phyloP scores from a whole-genome alignment of 2,113 vertebrate genomes.

The Pyrgilauda ruficollis region DNA sequence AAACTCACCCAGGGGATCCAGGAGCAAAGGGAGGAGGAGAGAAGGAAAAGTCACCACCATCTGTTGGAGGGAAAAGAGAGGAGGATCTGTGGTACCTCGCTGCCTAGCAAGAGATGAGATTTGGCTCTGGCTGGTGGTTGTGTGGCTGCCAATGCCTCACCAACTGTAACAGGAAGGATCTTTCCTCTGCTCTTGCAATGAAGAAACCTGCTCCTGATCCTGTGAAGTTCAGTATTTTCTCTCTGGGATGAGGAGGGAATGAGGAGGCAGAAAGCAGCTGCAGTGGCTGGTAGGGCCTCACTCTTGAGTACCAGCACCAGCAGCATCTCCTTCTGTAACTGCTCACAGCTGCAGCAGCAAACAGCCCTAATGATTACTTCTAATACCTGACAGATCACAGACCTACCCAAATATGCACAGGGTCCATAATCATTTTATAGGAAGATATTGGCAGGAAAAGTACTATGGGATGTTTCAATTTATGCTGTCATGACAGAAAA shows the following conservation, averaged over 20 bases:
- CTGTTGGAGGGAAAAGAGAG: not conserved
- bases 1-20: accelerated
- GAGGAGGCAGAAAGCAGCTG: not conserved
- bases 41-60: not conserved
- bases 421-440: not conserved
- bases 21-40: not conserved
- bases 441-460: not conserved
- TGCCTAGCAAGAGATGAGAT: not conserved
- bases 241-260: not conserved
- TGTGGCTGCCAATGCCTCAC: not conserved
- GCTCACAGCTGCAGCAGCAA: not conserved
- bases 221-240: not conserved
- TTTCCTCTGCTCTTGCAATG: not conserved
- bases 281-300: not conserved
- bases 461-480: not conserved
- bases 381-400: not conserved
- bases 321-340: not conserved
- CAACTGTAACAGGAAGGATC: not conserved
- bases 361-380: not conserved
- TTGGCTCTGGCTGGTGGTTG: not conserved
- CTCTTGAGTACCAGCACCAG: not conserved
- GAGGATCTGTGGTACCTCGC: not conserved
- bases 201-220: not conserved
- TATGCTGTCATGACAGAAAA: not conserved
- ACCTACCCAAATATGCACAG: not conserved